Evolutionary conservation across 2,888 invertebrate species (phyloP).

Genomic region (Drosophila robusta): DNA sequence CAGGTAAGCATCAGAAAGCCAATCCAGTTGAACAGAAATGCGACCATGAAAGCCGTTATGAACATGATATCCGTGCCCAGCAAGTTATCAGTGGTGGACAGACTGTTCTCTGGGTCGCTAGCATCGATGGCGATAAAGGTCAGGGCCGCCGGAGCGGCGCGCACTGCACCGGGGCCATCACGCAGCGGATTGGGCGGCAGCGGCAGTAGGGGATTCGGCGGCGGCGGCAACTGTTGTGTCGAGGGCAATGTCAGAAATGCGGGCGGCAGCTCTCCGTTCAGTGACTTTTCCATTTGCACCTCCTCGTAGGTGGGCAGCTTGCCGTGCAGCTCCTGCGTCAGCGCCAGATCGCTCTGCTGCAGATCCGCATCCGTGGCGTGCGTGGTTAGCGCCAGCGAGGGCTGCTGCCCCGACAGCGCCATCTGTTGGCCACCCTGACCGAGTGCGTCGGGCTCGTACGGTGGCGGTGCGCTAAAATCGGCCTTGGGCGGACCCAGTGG

Average conservation of each 20-base stretch:
- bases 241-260: conserved; percentile 80
- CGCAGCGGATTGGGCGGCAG: conserved; percentile 79
- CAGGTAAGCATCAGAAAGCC: conserved; percentile 96
- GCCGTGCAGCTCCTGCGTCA: conserved; percentile 85
- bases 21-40: conserved; percentile 98
- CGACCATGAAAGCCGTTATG: conserved; percentile 96
- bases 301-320: conserved; percentile 96
- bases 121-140: conserved; percentile 91
- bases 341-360: conserved; percentile 37
- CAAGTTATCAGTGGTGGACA: conserved; percentile 92
- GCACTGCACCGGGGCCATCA: conserved; percentile 62
- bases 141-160: conserved; percentile 86
- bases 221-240: conserved; percentile 78
- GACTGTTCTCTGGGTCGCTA: conserved; percentile 89
- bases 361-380: conserved; percentile 27
- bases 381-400: conserved; percentile 76
- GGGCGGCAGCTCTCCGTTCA: conserved; percentile 89
- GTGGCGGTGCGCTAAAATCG: conserved; percentile 94
- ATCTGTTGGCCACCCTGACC: conserved; percentile 55
- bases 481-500: conserved; percentile 92
- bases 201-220: conserved; percentile 81
- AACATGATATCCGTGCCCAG: conserved; percentile 97
- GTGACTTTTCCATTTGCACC: conserved; percentile 93
- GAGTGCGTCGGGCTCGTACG: conserved; percentile 89
- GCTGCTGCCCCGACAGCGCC: conserved; percentile 43